These are phyloP conservation scores for Epicauta chinensis DNA, from an alignment of 1,140 invertebrate genomes.

Conservation along the genomic window DNA sequence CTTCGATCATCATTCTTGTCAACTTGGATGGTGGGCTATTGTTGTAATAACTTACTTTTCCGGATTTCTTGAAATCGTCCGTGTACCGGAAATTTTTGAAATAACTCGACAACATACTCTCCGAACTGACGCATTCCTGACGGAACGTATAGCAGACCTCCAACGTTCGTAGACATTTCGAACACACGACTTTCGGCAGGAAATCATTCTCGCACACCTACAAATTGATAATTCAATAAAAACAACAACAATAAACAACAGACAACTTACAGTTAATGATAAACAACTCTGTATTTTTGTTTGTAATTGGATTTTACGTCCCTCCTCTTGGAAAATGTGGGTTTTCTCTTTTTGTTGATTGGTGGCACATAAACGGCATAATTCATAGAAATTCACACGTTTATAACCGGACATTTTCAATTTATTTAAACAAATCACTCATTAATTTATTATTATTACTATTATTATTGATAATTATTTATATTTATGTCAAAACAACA, in stretches of 20 bases:
- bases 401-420: slow-evolving; percentile 54
- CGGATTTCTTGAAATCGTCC: slow-evolving; percentile 56
- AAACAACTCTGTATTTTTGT: slow-evolving; percentile 59
- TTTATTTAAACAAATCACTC: too few species aligned
- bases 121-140: slow-evolving; percentile 58
- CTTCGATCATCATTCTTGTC: too few species aligned
- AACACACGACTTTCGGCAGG: slow-evolving; percentile 64
- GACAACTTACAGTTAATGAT: slow-evolving; percentile 50
- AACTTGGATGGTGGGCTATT: too few species aligned
- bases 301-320: slow-evolving; percentile 54
- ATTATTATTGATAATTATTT: too few species aligned
- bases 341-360: slow-evolving; percentile 56
- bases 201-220: slow-evolving; percentile 62
- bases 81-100: slow-evolving; percentile 55
- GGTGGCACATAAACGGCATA: slow-evolving; percentile 61
- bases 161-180: slow-evolving; percentile 55
- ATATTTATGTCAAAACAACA: too few species aligned
- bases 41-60: slow-evolving; percentile 50
- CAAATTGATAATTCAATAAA: slow-evolving; percentile 27
- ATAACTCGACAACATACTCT: slow-evolving; percentile 60
- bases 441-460: too few species aligned
- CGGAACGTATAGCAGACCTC: slow-evolving; percentile 57
- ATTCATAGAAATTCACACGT: slow-evolving; percentile 62
- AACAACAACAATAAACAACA: background rate
- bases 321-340: slow-evolving; percentile 60